Evolutionary conservation across 2,113 vertebrate genomes (phyloP), one percentile per base, ranked within the genome.

Genomic region (Rattus norvegicus): DNA sequence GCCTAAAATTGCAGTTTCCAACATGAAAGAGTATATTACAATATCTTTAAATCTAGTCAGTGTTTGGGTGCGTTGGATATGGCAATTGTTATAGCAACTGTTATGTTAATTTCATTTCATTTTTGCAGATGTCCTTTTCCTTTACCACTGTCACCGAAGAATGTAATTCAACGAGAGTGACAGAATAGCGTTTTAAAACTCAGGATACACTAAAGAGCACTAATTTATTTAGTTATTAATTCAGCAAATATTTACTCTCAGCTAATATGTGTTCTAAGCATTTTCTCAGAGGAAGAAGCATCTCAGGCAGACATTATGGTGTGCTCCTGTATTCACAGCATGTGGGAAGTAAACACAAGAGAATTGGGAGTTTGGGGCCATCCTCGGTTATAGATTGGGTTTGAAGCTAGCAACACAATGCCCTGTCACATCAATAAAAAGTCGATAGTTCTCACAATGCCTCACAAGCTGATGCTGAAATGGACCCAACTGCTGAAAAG

Each of bases 1-100:
- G 85, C 93, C 43, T 92, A 92, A 95, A 96, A 95, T 91, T 85
- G 0, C 17, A 95, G 36, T 26, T 43, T 97, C 93, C 39, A 88
- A 67, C 69, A 59, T 93, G n/a, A 93, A 95, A 95, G n/a, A 1
- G 0, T 88, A 9, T 36, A 26, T 79, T 96, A 85, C 4, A 85
- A 90, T 93, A 49, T 33, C 26, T 91, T 90, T 83, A 47, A 81
- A 84, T 95, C 88, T 56, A 86, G 11, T 72, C 12, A 76, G 8
- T 30, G 4, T 33, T 96, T 92, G 11, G 59, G 81, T 93, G 59
- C 75, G 52, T 12, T 72, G 43, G 72, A 92, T 63, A 76, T 85
- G 72, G 24, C 14, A 52, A 47, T 26, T 47, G 28, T 12, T 85
- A 26, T 14, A 95, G 19, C 36, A 73, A 91, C 54, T 69, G 1